phyloP scores from a whole-genome alignment of 2,113 vertebrate genomes.

The Gymnobelideus leadbeateri region DNA sequence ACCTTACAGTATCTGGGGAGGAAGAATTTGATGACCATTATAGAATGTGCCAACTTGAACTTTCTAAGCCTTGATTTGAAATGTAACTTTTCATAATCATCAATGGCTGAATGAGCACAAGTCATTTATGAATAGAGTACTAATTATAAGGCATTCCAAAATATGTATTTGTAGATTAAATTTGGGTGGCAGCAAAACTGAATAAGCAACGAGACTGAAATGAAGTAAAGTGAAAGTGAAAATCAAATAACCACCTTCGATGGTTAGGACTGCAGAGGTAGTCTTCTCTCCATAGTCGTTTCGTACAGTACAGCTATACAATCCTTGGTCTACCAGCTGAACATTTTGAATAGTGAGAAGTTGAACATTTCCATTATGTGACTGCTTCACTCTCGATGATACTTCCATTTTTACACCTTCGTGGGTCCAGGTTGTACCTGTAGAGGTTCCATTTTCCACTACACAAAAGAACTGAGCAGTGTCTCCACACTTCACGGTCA shows the following conservation, averaged over 20 bases:
- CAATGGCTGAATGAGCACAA: background rate
- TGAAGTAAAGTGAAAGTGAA: slow-evolving; percentile 81
- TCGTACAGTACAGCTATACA: slow-evolving; percentile 88
- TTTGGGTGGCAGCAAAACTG: slow-evolving; percentile 47
- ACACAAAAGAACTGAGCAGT: slow-evolving; percentile 89
- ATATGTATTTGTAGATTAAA: slow-evolving; percentile 55
- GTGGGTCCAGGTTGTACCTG: slow-evolving; percentile 86
- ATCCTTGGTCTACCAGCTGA: slow-evolving; percentile 87
- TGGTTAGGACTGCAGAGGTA: slow-evolving; percentile 89
- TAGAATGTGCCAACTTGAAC: slow-evolving; percentile 20
- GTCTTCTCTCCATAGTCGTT: slow-evolving; percentile 87
- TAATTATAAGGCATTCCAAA: slow-evolving; percentile 62
- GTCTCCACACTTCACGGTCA: slow-evolving; percentile 85
- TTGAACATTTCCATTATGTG: slow-evolving; percentile 84
- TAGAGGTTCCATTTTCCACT: slow-evolving; percentile 87
- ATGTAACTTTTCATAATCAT: slow-evolving; percentile 30
- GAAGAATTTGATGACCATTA: background rate
- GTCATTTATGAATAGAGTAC: slow-evolving; percentile 60
- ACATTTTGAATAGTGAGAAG: slow-evolving; percentile 87
- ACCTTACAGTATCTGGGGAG: background rate
- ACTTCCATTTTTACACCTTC: slow-evolving; percentile 84
- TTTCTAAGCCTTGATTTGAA: slow-evolving; percentile 2
- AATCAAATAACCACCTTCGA: slow-evolving; percentile 91
- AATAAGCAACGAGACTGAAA: slow-evolving; percentile 74
- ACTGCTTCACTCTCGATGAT: slow-evolving; percentile 86